A percentile compares a stretch with the other conserved stretches of the same genome.
Conservation (phyloP, 2,113 vertebrate genomes). For the Saguinus imperator region DNA sequence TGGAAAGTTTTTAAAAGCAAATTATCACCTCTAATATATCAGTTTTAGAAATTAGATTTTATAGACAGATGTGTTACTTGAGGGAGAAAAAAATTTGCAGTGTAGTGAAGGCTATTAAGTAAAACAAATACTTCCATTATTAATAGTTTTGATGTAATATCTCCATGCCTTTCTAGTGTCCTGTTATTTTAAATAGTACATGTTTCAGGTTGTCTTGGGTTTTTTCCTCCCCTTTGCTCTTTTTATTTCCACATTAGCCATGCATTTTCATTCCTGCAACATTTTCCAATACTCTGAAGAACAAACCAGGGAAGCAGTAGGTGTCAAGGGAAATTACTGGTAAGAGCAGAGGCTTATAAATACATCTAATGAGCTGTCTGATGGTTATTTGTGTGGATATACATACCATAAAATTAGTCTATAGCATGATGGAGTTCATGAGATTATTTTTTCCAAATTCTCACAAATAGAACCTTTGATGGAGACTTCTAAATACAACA, state of each 20-base stretch:
- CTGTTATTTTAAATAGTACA: neutral
- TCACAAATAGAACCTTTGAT: neutral
- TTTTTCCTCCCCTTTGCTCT: neutral
- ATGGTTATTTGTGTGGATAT: neutral
- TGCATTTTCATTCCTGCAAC: neutral
- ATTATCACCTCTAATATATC: neutral
- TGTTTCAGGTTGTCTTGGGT: neutral
- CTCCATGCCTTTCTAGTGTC: neutral
- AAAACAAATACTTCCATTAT: neutral
- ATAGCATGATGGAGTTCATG: neutral
- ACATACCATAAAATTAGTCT: neutral
- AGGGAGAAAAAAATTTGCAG: neutral
- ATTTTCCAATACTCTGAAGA: neutral
- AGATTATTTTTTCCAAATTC: neutral
- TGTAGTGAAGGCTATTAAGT: neutral
- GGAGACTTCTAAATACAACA: neutral
- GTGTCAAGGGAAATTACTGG: neutral
- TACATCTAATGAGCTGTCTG: neutral
- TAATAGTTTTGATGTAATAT: neutral
- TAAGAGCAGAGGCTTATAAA: neutral
- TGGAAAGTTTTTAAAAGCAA: slow-evolving; percentile 1
- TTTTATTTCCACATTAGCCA: neutral
- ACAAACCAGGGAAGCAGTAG: neutral
- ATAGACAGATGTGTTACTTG: neutral
- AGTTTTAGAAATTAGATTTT: slow-evolving; percentile 11